Evolutionary conservation across 1,140 invertebrate species (phyloP), one percentile per base, ranked within the genome.

Genomic region (Temnothorax longispinosus): DNA sequence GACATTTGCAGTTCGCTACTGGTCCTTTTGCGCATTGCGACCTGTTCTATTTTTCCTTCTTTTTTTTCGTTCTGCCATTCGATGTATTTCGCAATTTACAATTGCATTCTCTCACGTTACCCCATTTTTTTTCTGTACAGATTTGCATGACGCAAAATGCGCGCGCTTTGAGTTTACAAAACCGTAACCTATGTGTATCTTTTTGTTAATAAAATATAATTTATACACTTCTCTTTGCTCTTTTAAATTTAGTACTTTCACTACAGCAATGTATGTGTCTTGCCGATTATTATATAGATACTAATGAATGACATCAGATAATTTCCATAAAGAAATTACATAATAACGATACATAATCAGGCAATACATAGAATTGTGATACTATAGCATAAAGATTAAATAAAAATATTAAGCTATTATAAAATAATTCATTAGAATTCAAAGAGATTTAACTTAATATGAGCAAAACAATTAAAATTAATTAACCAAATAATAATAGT

Each of bases 101-200:
- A 84, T 84, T 56, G 54, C 32, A 13, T 75, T 75, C 67, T 75
- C 67, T 75, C 80, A 54, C 69, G 54, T 84, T 84, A 75, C 69
- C 54, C 27, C 27, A 75, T 84, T 60, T 84, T 82, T 81, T 69
- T 67, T 65, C 64, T 32, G 13, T 60, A 74, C 18, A 84, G 54
- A 84, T 84, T 84, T 84, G 80, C 54, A 41, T 84, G 54, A 74
- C 13, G 67, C 64, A 71, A 58, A 87, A 90, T 67, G 89, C 84
- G 78, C 76, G n/a, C 81, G 89, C 65, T 88, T 81, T 56, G 87
- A 90, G 89, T 76, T 87, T 58, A 71, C 86, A 88, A 88, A 86
- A 77, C 75, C 41, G 74, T 86, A 78, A 84, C 60, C 87, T 69
- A 47, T 54, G 47, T n/a, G 13, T 54, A 60, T 62, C 32, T 50